These are phyloP conservation scores for Pluvialis apricaria DNA, from an alignment of 2,113 vertebrate species.

Conservation along the genomic window DNA sequence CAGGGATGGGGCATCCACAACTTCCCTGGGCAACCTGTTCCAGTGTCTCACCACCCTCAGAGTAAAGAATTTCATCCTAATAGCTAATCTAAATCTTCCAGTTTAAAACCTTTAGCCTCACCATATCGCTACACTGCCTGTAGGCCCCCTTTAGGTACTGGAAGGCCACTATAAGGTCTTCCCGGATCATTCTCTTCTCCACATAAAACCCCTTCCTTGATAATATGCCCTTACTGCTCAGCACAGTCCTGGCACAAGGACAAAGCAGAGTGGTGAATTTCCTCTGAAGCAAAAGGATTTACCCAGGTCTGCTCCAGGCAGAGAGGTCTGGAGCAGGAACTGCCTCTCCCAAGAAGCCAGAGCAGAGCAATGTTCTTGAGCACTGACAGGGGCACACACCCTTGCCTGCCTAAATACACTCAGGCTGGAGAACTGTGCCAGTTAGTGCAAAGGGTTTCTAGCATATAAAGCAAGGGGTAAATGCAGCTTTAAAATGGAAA, in stretches of 20 bases:
- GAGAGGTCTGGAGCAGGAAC: background rate
- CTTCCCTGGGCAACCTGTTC: background rate
- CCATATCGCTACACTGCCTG: background rate
- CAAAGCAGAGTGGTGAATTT: background rate
- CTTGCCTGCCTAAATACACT: background rate
- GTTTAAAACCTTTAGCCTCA: background rate
- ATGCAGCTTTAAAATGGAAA: background rate
- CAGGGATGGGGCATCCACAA: background rate
- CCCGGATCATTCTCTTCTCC: background rate
- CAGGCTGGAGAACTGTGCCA: background rate
- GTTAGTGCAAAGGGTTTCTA: background rate
- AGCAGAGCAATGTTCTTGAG: background rate
- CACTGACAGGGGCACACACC: accelerated
- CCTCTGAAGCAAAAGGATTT: background rate
- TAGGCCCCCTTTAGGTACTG: background rate
- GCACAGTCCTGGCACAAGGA: background rate
- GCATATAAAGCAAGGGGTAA: background rate
- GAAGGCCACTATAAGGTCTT: background rate
- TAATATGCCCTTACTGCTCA: background rate
- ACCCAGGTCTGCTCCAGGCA: background rate
- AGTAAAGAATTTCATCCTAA: background rate
- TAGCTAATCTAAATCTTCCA: background rate
- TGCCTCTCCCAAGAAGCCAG: accelerated
- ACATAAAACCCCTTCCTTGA: background rate
- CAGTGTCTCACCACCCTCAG: background rate